Evolutionary conservation across 2,797 vertebrate species (phyloP).

Genomic region (Falco peregrinus): DNA sequence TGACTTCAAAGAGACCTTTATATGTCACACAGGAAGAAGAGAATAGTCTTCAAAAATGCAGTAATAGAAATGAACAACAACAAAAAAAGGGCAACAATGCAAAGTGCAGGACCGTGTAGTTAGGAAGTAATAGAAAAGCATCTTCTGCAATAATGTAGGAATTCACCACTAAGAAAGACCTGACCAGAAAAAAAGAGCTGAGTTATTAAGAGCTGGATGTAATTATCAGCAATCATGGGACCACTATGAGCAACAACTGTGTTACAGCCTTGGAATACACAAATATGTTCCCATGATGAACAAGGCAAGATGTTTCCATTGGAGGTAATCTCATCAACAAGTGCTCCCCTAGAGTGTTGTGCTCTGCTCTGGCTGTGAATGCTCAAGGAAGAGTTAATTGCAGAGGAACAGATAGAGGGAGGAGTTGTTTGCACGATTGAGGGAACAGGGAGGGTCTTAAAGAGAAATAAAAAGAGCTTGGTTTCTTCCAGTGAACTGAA

Average conservation of each 20-base stretch:
- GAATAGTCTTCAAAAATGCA: neutral
- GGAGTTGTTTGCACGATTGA: neutral
- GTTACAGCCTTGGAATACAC: neutral
- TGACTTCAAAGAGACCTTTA: neutral
- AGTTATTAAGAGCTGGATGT: neutral
- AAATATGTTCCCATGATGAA: neutral
- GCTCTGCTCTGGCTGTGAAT: neutral
- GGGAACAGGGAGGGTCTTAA: neutral
- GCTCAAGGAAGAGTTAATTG: neutral
- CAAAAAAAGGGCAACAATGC: neutral
- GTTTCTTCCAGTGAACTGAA: neutral
- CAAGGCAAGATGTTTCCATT: neutral
- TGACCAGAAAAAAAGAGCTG: neutral
- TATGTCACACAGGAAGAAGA: neutral
- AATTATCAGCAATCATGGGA: neutral
- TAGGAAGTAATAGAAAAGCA: neutral
- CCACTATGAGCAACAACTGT: neutral
- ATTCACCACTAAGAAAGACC: neutral
- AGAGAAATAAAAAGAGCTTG: neutral
- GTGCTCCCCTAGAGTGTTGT: neutral
- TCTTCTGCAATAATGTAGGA: neutral
- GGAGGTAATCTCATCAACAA: neutral
- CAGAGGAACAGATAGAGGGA: neutral
- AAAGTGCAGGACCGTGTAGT: fast-evolving
- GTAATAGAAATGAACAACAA: neutral